Base-by-base conservation (phyloP, 1,140 invertebrate genomes). In the Neodiprion virginianus region DNA sequence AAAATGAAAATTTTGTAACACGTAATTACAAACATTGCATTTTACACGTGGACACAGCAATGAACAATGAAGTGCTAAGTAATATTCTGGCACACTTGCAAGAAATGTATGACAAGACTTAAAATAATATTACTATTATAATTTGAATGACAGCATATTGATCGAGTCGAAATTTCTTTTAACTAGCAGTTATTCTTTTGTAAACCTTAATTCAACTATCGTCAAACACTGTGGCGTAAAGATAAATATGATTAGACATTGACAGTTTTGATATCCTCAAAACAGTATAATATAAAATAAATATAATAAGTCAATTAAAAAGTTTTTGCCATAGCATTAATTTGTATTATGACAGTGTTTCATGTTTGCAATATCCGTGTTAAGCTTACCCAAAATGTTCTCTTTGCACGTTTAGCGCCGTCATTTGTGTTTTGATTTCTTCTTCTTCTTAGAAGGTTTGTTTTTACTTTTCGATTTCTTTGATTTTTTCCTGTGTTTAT, bases 391-490 rank as follows among this genome's bases (percentile, higher is more conserved):
- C 40, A 47, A 23, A 69, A 69, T 14, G 14, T 12, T 77, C 74
- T 40, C 28, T 40, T 2, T 3, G 28, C 28, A 40, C 28, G 28
- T 40, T 40, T 85, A 88, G 65, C 75, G 82, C 69, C 82, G 84
- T 88, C 86, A 89, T 86, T 89, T 90, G 72, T 90, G 88, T 76
- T 89, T 90, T 1, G 87, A 87, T 79, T 90, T 91, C 79, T 90
- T 90, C 77, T 90, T 90, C 72, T 91, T 91, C 79, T 90, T 90
- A 17, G 88, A 83, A 66, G 86, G 85, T 77, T 90, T 91, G 48
- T 84, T 90, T 40, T 84, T 88, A 66, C 76, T 84, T 73, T 85
- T 89, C 14, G 85, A 87, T 72, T 88, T 87, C 66, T 89, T 89
- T 7, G 86, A 86, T 68, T 89, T 88, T 75, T 89, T 91, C 40